Conservation (phyloP, 2,797 vertebrate species). For the Chaetodon trifasciatus region DNA sequence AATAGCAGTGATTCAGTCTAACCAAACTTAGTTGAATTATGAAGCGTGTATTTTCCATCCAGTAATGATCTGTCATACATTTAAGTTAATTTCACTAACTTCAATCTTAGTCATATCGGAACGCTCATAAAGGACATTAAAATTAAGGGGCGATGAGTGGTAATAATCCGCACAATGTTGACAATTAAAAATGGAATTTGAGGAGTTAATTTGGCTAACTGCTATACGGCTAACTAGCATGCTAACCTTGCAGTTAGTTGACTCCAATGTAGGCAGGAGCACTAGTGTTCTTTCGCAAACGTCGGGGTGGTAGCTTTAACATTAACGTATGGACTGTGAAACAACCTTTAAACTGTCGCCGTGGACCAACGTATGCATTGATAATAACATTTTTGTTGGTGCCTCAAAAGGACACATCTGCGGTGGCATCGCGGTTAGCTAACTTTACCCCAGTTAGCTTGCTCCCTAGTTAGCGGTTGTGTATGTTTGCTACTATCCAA, state of each 20-base stretch:
- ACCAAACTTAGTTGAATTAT: neutral
- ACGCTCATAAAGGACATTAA: neutral
- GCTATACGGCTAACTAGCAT: slow-evolving; percentile 24
- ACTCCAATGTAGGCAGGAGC: too few species aligned
- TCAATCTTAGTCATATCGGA: neutral
- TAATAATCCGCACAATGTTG: neutral
- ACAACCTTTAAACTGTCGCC: neutral
- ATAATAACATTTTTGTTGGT: fast-evolving
- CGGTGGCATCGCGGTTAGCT: neutral
- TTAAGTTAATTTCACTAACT: neutral
- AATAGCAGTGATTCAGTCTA: neutral
- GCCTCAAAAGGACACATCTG: fast-evolving
- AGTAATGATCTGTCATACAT: neutral
- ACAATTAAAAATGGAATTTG: neutral
- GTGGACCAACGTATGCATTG: fast-evolving
- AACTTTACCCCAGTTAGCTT: slow-evolving; percentile 48
- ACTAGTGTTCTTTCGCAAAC: too few species aligned
- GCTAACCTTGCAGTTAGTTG: slow-evolving; percentile 15
- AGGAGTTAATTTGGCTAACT: neutral
- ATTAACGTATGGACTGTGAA: neutral
- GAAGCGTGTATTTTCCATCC: too few species aligned
- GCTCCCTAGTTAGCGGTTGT: slow-evolving; percentile 1
- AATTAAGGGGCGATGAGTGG: neutral
- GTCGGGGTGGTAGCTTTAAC: too few species aligned
- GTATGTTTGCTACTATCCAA: neutral